Evolutionary conservation across 1,140 invertebrate genomes (phyloP), one percentile per base, ranked within the genome.

Genomic region (Palaemon carinicauda): DNA sequence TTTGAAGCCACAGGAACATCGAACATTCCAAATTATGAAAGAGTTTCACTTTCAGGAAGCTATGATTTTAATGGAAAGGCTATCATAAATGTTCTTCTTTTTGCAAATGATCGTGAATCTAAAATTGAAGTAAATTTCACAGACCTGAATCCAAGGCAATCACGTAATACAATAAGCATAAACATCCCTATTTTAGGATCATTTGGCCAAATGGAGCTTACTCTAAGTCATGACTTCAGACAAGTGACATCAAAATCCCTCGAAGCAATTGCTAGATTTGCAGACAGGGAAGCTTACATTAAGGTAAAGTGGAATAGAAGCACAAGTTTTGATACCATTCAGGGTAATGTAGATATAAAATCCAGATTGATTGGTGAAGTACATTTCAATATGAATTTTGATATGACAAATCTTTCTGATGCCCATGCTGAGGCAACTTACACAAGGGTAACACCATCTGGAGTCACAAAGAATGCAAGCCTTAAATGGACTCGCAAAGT

Each of bases 221-320:
- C 88, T 19, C 78, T 89, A 9, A 84, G 51, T 9, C 88, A 89
- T 81, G 80, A 89, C 71, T 89, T 89, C 29, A 79, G 81, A 31
- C 31, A 87, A 7, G 50, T 27, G n/a, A 71, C 31, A 14, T 69
- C 15, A 29, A 82, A 84, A 53, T 65, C 15, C 14, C 53, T 89
- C 33, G 60, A 56, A 21, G 82, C 79, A n/a, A 33, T 84, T 31
- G 88, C 80, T 10, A 80, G 74, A 50, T 54, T 89, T 27, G 69
- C 33, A 7, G 7, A 29, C 9, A 41, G 33, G 17, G 74, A 87
- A 19, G 53, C 80, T 9, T 65, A 27, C 21, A 19, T 87, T 15
- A 83, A 81, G 5, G 82, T 69, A 29, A 27, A 74, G 1, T 89
- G 85, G 88, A 69, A 33, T 2, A 65, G 53, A 69, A 87, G 71